phyloP scores from a whole-genome alignment of 1,140 invertebrate genomes.

The Brachionus calyciflorus region DNA sequence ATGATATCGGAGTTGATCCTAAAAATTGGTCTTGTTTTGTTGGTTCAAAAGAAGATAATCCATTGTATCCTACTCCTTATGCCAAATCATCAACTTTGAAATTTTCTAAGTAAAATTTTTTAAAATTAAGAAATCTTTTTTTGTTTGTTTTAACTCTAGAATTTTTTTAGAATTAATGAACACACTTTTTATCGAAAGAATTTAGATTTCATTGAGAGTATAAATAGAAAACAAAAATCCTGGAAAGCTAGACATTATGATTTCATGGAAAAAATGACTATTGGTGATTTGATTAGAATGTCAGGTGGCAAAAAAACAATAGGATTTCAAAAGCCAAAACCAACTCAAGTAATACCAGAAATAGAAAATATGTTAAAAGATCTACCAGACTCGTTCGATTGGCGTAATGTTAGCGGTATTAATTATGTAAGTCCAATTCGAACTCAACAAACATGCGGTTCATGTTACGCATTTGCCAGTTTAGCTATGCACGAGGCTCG shows the following conservation, averaged over 20 bases:
- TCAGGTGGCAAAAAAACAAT: slow-evolving; percentile 57
- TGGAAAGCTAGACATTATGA: slow-evolving; percentile 61
- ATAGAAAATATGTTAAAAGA: slow-evolving; percentile 47
- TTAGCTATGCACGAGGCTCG: slow-evolving; percentile 59
- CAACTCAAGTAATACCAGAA: background rate
- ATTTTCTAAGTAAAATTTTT: too few relatives aligned
- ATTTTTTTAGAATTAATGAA: too few relatives aligned
- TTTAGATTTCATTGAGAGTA: slow-evolving; percentile 52
- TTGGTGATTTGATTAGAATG: slow-evolving; percentile 55
- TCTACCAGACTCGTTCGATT: slow-evolving; percentile 63
- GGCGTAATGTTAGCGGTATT: slow-evolving; percentile 62
- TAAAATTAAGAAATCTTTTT: too few relatives aligned
- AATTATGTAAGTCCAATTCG: slow-evolving; percentile 65
- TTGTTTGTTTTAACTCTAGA: too few relatives aligned
- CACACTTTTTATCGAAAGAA: slow-evolving; percentile 45
- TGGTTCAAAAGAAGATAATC: background rate
- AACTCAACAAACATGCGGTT: slow-evolving; percentile 63
- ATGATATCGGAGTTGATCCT: slow-evolving; percentile 52
- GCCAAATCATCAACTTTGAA: background rate
- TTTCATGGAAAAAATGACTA: slow-evolving; percentile 56
- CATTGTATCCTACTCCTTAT: background rate
- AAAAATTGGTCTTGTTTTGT: slow-evolving; percentile 39
- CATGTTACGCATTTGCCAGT: slow-evolving; percentile 63
- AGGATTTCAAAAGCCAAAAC: slow-evolving; percentile 47
- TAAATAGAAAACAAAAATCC: slow-evolving; percentile 59